Conservation (phyloP, 1,140 invertebrate genomes). For the Sycophila sp. region DNA sequence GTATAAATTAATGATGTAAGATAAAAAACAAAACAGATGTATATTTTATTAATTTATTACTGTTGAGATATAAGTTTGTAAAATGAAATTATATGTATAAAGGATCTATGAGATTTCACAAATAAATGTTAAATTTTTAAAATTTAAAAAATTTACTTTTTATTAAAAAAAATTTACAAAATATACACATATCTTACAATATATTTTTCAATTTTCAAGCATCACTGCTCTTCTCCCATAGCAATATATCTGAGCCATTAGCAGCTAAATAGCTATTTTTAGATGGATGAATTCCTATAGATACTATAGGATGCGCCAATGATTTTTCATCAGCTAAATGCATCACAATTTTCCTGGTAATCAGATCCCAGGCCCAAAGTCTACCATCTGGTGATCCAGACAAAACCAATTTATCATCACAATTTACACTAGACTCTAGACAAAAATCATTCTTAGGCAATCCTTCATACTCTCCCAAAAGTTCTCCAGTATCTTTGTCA, state of each 20-base stretch:
- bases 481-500: constrained; percentile 88
- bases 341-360: constrained; percentile 74
- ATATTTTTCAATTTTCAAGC: neutral
- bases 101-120: neutral
- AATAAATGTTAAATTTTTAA: neutral
- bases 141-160: neutral
- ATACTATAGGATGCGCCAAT: constrained; percentile 59
- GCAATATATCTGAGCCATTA: constrained; percentile 72
- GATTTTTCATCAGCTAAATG: constrained; percentile 64
- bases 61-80: neutral
- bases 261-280: constrained; percentile 75
- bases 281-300: constrained; percentile 78
- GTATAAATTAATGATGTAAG: neutral
- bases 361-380: constrained; percentile 89
- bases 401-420: constrained; percentile 83
- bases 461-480: constrained; percentile 82
- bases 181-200: neutral
- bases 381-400: constrained; percentile 89
- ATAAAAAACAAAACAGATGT: no score
- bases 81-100: no score
- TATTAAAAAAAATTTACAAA: constrained; percentile 17
- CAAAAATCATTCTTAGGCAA: constrained; percentile 83
- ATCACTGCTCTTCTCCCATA: constrained; percentile 64
- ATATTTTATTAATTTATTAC: neutral
- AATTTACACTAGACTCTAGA: constrained; percentile 86